These are phyloP conservation scores for Phrynocephalus vlangalii DNA, from an alignment of 2,797 vertebrate genomes.

Conservation along the genomic window DNA sequence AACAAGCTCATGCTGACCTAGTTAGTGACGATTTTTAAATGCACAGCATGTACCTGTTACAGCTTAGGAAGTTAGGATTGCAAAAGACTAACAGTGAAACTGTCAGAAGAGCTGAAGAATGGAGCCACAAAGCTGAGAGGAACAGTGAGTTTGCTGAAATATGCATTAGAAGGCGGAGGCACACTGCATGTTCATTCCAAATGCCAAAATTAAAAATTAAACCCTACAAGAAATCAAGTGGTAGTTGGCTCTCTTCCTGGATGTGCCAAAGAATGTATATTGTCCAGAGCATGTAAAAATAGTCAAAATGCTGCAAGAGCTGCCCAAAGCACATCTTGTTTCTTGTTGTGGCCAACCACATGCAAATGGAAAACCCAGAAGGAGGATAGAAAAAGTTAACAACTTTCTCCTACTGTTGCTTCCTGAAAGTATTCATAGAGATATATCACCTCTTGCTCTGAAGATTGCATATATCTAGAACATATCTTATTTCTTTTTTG, in stretches of 20 bases:
- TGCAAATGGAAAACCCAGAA: not conserved
- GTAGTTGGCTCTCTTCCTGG: slow-evolving; percentile 58
- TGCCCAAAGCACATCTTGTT: not conserved
- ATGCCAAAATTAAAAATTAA: slow-evolving; percentile 63
- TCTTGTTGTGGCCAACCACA: not conserved
- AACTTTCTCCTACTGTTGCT: too few species aligned
- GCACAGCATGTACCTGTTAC: not conserved
- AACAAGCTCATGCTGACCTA: slow-evolving; percentile 10
- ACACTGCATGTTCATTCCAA: slow-evolving; percentile 35
- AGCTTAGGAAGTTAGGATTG: not conserved
- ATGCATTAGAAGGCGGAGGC: slow-evolving; percentile 40
- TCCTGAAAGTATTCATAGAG: not conserved
- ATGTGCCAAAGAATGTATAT: slow-evolving; percentile 54
- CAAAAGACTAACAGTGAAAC: not conserved
- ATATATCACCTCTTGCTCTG: too few species aligned
- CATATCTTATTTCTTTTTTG: not conserved
- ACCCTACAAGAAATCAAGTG: slow-evolving; percentile 54
- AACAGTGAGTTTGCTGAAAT: slow-evolving; percentile 48
- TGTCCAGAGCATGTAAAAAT: slow-evolving; percentile 20
- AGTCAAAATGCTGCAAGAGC: not conserved
- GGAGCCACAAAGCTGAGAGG: not conserved
- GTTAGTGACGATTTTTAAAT: not conserved
- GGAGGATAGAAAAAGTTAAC: too few species aligned
- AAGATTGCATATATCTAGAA: not conserved
- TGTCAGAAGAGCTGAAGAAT: not conserved